Evolutionary conservation across 2,797 vertebrate species (phyloP), one percentile per base, ranked within the genome.

Genomic region (Argyrosomus regius): DNA sequence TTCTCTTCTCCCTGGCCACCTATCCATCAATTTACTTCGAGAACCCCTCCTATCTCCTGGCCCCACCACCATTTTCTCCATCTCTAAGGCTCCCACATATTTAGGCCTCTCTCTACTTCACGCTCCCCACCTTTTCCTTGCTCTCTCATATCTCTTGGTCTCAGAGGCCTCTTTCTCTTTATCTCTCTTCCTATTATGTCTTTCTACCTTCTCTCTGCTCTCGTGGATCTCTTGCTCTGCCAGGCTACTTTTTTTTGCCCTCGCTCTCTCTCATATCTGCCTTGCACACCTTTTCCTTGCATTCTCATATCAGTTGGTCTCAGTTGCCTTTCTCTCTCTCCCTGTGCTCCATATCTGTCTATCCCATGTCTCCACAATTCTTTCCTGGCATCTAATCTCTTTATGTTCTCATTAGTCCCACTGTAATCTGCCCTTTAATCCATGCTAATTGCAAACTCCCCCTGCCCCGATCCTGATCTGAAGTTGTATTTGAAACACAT

Each of bases 371-470:
- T 78, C 69, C 22, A 69, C 31, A 48, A 82, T 26, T 80, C 72
- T 78, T 81, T 84, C 83, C 69, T 80, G 70, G 66, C 58, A 81
- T 88, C 76, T 89, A 84, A 90, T 94, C 86, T 89, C 83, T 91
- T 91, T 80, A 85, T 85, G 91, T 87, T 90, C 82, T 90, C 64
- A 88, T 89, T 88, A 90, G 89, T 65, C 49, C 20, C 0, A n/a
- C 81, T 62, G 78, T 90, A 90, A 92, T 92, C 86, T 86, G 75
- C 65, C 62, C 79, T 90, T 90, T 93, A 87, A 91, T 92, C 91
- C 87, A 81, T 82, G 77, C 77, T 88, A 86, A 89, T 87, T 90
- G 79, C 77, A 84, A 87, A 79, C 77, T 88, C 67, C 78, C 67
- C 18, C 67, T 63, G 49, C 81, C 81, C 83, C 79, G 85, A 90